Evolutionary conservation across 2,888 invertebrate species (phyloP), one percentile per base, ranked within the genome.

Genomic region (Criorhina ranunculi): DNA sequence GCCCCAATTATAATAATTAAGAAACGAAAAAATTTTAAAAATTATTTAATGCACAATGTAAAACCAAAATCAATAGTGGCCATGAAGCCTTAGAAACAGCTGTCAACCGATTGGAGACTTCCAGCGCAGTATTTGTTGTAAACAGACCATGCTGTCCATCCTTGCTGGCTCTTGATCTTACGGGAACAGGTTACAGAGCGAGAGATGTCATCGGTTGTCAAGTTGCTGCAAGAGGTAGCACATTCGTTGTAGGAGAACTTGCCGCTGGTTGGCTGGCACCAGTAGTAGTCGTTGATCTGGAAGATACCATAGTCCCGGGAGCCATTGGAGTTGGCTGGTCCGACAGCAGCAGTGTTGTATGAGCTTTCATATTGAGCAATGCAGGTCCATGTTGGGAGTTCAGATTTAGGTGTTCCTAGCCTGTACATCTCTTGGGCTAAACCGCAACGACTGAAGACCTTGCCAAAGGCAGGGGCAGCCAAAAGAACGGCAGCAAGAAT

Each of bases 321-420:
- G 0, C 94, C 93, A 87, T 94, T 93, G 1, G 86, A 87, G 87
- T 94, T 93, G 0, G 91, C 88, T 15, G 88, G 90, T 0, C 93
- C 93, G 37, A 92, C 89, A 2, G 91, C 92, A 49, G 92, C 88
- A 0, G 93, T 93, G 37, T 92, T 91, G n/a, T 92, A 91, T 35
- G 89, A 89, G 85, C 90, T 91, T 85, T 91, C 91, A 33, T 89
- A 89, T 46, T 90, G 82, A 4, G 89, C 90, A 67, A 91, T 89
- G 79, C 91, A 91, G 2, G 89, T 83, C 91, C 91, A 91, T 5
- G 88, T 80, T 0, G 89, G 79, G 5, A 91, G 72, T 49, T 91
- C 91, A 73, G 77, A 35, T 67, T 89, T 90, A 19, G 90, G 89
- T 12, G 90, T 87, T 81, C 91, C 91, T 60, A 90, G 78, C 80